These are phyloP conservation scores for Tethya wilhelma DNA, from an alignment of 37 sponge, comb jelly and placozoan genomes.

Conservation along the genomic window DNA sequence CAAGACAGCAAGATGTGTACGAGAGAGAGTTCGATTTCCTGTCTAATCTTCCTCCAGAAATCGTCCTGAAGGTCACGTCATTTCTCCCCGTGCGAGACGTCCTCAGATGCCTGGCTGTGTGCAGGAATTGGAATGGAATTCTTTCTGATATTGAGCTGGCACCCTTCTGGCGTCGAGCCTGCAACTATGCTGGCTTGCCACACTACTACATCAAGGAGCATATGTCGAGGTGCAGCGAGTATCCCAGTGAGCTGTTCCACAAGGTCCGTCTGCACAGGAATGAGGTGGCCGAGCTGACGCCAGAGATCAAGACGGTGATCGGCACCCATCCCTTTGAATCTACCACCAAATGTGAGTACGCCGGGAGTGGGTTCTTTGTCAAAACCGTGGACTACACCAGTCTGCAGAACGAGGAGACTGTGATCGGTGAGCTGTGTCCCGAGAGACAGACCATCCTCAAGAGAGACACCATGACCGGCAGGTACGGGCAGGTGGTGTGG, in stretches of 20 bases:
- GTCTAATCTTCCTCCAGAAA: conserved; percentile 24
- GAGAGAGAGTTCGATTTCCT: conserved; percentile 10
- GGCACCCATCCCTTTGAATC: conserved; percentile 43
- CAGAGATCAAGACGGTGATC: neutral
- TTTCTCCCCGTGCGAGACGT: conserved; percentile 32
- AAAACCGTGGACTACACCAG: conserved; percentile 28
- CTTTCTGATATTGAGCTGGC: conserved; percentile 9
- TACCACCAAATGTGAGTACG: conserved; percentile 38
- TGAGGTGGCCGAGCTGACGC: neutral
- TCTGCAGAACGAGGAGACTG: conserved; percentile 29
- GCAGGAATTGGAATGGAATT: conserved; percentile 32
- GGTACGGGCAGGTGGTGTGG: conserved; percentile 15
- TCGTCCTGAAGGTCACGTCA: conserved; percentile 20
- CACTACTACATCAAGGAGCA: conserved; percentile 9
- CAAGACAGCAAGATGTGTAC: too few relatives aligned
- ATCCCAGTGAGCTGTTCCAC: conserved; percentile 23
- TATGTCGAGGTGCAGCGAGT: neutral
- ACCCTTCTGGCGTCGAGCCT: conserved; percentile 42
- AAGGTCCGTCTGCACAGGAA: neutral
- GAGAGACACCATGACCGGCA: conserved; percentile 19
- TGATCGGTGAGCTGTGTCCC: conserved; percentile 43
- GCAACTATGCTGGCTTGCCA: conserved; percentile 26
- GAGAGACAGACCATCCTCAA: conserved; percentile 18
- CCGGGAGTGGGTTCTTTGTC: conserved; percentile 36
- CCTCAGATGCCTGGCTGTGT: conserved; percentile 16